These are phyloP conservation scores for Cepphus grylle DNA, from an alignment of 2,113 vertebrate genomes.

Conservation along the genomic window DNA sequence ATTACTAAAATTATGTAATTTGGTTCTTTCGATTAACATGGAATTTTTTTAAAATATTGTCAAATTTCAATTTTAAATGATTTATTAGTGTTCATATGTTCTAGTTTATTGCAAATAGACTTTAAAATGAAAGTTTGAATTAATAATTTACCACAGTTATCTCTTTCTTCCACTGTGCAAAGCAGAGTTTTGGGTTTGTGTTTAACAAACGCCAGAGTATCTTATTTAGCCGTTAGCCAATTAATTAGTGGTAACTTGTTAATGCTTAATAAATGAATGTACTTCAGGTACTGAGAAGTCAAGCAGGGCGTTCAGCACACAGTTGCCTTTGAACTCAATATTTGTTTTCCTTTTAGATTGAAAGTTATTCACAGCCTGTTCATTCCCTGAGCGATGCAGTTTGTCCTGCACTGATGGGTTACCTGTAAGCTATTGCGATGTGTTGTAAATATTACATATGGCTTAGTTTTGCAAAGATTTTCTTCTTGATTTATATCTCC, in stretches of 20 bases:
- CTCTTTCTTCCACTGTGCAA: conserved; percentile 67
- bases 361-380: neutral
- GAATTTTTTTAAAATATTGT: neutral
- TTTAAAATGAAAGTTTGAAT: neutral
- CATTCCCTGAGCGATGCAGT: neutral
- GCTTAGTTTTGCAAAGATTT: neutral
- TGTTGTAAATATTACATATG: neutral
- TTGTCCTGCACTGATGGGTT: neutral
- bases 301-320: neutral
- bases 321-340: neutral
- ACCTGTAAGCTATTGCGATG: neutral
- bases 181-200: neutral
- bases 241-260: neutral
- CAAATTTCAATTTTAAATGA: neutral
- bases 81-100: neutral
- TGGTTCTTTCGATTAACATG: conserved; percentile 3
- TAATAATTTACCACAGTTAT: conserved; percentile 27
- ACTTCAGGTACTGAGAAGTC: neutral
- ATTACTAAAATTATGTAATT: neutral
- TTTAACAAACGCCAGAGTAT: neutral
- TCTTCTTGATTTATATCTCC: neutral
- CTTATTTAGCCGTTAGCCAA: neutral
- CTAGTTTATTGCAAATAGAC: conserved; percentile 14
- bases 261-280: neutral
- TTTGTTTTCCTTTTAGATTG: neutral